phyloP scores from a whole-genome alignment of 2,797 vertebrate species.

The Enteromius thamalakanensis region DNA sequence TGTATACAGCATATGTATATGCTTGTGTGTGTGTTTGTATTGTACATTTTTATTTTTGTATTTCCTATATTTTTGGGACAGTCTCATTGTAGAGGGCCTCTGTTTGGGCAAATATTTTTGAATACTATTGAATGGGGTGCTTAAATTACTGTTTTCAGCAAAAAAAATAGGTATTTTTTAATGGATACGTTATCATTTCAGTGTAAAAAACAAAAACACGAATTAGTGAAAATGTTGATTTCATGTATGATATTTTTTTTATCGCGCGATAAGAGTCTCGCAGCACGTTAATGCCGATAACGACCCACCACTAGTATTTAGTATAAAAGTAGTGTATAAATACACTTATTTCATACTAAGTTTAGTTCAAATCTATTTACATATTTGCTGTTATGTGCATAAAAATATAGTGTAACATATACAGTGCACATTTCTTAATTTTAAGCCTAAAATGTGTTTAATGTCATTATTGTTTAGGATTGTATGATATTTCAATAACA shows the following conservation, averaged over 20 bases:
- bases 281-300: too few relatives aligned
- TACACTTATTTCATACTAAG: neutral
- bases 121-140: neutral
- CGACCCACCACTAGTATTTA: neutral
- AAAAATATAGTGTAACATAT: neutral
- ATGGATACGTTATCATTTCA: neutral
- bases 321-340: neutral
- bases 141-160: neutral
- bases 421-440: neutral
- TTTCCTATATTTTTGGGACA: too few relatives aligned
- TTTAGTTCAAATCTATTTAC: neutral
- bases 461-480: neutral
- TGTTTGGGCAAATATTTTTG: neutral
- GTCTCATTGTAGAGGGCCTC: too few relatives aligned
- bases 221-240: too few relatives aligned
- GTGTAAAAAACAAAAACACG: too few relatives aligned
- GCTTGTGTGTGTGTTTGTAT: neutral
- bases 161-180: too few relatives aligned
- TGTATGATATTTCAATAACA: neutral
- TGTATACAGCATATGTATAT: neutral
- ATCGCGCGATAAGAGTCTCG: too few relatives aligned
- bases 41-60: neutral
- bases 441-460: neutral
- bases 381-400: neutral
- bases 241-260: too few relatives aligned